Conservation (phyloP, 1,140 invertebrate genomes). For the Caenorhabditis remanei region DNA sequence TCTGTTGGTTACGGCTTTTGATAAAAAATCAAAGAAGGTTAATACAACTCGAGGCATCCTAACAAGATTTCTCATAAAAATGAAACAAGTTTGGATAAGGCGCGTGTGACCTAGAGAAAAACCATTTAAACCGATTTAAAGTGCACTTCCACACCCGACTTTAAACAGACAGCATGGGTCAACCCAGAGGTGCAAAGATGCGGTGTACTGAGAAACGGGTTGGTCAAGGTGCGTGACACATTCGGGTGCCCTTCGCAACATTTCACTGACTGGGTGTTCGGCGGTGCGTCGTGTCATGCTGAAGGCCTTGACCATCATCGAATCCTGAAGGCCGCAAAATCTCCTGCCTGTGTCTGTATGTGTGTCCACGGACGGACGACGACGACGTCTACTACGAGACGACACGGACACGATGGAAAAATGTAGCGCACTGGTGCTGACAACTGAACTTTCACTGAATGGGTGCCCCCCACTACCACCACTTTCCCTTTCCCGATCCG, state of each 20-base stretch:
- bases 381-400: constrained; percentile 15
- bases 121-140: constrained; percentile 39
- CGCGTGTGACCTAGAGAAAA: constrained; percentile 48
- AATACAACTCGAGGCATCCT: not conserved
- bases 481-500: constrained; percentile 54
- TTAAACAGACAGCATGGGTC: constrained; percentile 4
- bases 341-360: constrained; percentile 1
- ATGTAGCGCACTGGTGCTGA: constrained; percentile 38
- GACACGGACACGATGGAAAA: constrained; percentile 18
- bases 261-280: constrained; percentile 56
- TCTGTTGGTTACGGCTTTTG: too few relatives aligned
- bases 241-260: constrained; percentile 41
- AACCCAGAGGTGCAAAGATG: not conserved
- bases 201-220: constrained; percentile 20
- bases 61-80: not conserved
- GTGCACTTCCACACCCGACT: constrained; percentile 35
- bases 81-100: not conserved
- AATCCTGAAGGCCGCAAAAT: constrained; percentile 40
- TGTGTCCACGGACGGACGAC: constrained; percentile 1
- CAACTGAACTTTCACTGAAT: constrained; percentile 37
- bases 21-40: not conserved
- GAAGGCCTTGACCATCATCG: constrained; percentile 52
- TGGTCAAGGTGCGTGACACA: constrained; percentile 54
- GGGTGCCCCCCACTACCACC: constrained; percentile 22
- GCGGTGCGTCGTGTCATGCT: constrained; percentile 52